phyloP scores from a whole-genome alignment of 2,113 vertebrate genomes.

The Saccopteryx leptura region DNA sequence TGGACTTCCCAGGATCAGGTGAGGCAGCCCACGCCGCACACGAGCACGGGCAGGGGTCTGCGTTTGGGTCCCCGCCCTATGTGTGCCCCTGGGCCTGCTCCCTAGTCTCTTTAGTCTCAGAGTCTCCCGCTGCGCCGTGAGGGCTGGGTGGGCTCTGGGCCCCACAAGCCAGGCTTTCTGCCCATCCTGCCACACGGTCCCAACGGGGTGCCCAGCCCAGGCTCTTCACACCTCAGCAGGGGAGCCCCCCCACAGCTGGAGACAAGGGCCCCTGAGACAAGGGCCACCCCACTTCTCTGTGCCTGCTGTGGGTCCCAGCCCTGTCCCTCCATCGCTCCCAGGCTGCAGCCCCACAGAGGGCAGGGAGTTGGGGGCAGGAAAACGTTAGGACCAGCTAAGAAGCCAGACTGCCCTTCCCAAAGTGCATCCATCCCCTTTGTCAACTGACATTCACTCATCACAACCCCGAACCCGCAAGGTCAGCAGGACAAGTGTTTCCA shows the following conservation, averaged over 20 bases:
- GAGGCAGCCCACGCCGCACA: fast-evolving
- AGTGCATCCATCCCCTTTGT: not conserved
- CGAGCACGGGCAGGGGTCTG: not conserved
- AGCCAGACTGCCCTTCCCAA: not conserved
- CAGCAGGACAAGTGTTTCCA: not conserved
- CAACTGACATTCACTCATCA: not conserved
- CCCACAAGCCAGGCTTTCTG: not conserved
- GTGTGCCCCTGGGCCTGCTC: not conserved
- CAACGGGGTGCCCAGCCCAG: not conserved
- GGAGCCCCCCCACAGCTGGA: not conserved
- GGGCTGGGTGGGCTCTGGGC: not conserved
- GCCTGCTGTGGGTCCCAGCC: not conserved
- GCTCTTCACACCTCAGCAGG: not conserved
- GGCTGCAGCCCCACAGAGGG: not conserved
- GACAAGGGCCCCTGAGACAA: not conserved
- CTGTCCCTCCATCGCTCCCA: not conserved
- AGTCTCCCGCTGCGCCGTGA: not conserved
- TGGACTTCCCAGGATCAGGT: not conserved
- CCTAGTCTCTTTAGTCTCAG: conserved; percentile 5
- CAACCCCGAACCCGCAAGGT: not conserved
- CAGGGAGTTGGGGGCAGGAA: not conserved
- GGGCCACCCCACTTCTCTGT: not conserved
- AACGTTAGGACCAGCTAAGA: not conserved
- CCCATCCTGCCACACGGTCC: fast-evolving
- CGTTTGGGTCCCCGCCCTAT: not conserved